Conservation (phyloP, 2,113 vertebrate species). For the Neotragus pygmaeus region DNA sequence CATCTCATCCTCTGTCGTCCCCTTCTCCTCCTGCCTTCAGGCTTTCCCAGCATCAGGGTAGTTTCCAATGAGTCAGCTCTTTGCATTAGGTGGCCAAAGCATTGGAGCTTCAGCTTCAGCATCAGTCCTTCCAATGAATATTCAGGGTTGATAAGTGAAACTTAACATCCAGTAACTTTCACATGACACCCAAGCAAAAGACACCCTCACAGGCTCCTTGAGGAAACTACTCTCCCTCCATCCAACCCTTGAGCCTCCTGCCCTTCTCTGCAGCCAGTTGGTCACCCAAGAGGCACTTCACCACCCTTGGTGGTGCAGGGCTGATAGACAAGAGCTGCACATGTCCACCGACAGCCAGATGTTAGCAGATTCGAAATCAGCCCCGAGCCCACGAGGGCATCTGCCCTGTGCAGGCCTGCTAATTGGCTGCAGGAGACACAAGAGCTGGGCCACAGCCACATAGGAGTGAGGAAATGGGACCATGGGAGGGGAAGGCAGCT, state of each 20-base stretch:
- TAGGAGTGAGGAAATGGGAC: neutral
- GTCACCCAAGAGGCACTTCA: no score
- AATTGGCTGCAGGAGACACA: accelerated
- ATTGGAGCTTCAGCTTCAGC: neutral
- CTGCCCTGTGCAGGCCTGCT: accelerated
- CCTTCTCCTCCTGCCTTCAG: neutral
- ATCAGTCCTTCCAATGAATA: neutral
- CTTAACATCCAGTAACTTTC: no score
- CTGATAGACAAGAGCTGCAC: neutral
- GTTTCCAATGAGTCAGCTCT: neutral
- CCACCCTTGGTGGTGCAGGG: neutral
- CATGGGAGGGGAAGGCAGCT: neutral
- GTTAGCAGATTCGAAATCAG: neutral
- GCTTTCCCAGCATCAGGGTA: neutral
- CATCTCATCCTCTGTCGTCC: neutral
- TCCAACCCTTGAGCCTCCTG: neutral
- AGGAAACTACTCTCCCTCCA: accelerated
- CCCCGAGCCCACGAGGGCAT: neutral
- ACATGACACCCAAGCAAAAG: accelerated
- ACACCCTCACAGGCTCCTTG: neutral
- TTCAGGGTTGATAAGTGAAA: neutral
- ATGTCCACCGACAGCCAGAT: neutral
- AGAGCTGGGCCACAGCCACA: neutral
- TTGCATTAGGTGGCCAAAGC: neutral
- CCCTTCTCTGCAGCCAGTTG: neutral